A percentile compares a stretch with the other conserved stretches of the same genome.
Evolutionary conservation across 23 tunicate genomes (phyloP).

Genomic region (Styela plicata): DNA sequence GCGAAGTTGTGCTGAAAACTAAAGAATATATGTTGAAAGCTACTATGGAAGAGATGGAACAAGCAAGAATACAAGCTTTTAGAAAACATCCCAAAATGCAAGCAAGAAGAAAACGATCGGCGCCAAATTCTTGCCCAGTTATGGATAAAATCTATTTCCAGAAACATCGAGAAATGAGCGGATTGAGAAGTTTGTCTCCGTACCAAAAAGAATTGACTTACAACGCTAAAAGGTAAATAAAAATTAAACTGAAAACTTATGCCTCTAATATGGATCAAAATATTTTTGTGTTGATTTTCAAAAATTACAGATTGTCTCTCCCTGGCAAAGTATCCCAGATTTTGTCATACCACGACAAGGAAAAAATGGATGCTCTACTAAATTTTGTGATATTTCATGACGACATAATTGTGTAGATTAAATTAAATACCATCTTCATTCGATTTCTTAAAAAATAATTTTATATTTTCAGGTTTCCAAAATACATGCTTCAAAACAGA

Average conservation of each 20-base stretch:
- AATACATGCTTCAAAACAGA: not conserved
- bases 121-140: not conserved
- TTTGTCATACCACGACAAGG: too few relatives aligned
- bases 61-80: not conserved
- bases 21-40: constrained; percentile 11
- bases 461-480: constrained; percentile 28
- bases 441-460: too few relatives aligned
- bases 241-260: too few relatives aligned
- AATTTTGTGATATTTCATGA: too few relatives aligned
- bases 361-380: too few relatives aligned
- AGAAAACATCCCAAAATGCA: not conserved
- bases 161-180: not conserved
- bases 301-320: too few relatives aligned
- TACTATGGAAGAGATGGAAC: not conserved
- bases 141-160: not conserved
- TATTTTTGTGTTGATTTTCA: too few relatives aligned
- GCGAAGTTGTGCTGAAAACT: constrained; percentile 2
- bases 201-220: not conserved
- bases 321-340: too few relatives aligned
- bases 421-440: too few relatives aligned
- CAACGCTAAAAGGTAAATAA: not conserved
- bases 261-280: too few relatives aligned
- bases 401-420: too few relatives aligned
- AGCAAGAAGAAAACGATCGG: not conserved
- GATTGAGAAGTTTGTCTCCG: constrained; percentile 12